Conservation (phyloP, 2,113 vertebrate genomes). For the human region DNA sequence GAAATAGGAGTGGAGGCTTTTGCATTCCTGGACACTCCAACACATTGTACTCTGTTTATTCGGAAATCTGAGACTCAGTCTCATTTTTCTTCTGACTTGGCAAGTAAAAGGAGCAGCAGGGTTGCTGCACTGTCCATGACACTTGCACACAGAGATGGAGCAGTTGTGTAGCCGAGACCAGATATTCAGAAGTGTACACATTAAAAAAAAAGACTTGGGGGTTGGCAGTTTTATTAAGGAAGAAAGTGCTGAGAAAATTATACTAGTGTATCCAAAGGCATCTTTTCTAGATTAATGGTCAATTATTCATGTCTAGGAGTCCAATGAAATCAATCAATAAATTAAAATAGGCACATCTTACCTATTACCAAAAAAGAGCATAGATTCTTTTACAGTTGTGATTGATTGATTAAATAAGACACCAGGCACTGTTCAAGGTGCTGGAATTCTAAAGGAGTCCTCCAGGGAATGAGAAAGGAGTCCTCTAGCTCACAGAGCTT, state of each 20-base stretch:
- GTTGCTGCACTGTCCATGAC: neutral
- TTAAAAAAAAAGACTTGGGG: neutral
- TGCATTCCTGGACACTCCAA: slow-evolving; percentile 54
- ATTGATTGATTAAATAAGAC: neutral
- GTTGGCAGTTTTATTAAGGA: neutral
- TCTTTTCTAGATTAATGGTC: neutral
- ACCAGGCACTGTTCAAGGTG: neutral
- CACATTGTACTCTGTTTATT: slow-evolving; percentile 65
- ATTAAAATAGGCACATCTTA: neutral
- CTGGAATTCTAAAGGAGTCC: neutral
- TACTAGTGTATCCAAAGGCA: neutral
- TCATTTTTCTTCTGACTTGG: neutral
- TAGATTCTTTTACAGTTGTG: neutral
- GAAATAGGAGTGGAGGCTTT: slow-evolving; percentile 51
- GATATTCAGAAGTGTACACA: neutral
- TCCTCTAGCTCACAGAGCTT: neutral
- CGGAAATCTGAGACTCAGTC: neutral
- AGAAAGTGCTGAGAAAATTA: neutral
- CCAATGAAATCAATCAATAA: neutral
- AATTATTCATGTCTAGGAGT: neutral
- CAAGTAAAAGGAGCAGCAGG: neutral
- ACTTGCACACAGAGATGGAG: neutral
- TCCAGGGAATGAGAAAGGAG: neutral
- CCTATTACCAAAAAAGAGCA: neutral
- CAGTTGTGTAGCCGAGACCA: neutral